Evolutionary conservation across 1,140 invertebrate genomes (phyloP).

Genomic region (Trachymyrmex septentrionalis): DNA sequence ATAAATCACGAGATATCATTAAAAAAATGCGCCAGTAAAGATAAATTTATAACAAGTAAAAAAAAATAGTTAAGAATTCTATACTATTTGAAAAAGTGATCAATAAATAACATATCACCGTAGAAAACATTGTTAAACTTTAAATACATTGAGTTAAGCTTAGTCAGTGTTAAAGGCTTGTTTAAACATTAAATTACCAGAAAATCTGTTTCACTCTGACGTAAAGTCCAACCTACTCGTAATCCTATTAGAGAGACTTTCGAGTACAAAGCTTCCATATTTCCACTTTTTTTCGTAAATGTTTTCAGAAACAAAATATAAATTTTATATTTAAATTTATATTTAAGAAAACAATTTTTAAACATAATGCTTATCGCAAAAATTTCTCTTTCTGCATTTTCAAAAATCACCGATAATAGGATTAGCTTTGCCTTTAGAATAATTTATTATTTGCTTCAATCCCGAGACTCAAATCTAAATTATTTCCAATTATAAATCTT

Average conservation of each 20-base stretch:
- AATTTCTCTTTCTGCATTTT: background rate
- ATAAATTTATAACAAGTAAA: background rate
- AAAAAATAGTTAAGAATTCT: background rate
- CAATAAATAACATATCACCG: background rate
- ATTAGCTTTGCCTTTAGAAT: background rate
- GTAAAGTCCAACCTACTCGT: conserved; percentile 23
- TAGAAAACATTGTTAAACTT: conserved; percentile 19
- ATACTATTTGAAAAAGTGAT: background rate
- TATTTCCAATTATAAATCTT: background rate
- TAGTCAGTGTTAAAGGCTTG: conserved; percentile 26
- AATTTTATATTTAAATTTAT: conserved; percentile 1
- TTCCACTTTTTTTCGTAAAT: background rate
- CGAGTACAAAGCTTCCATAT: conserved; percentile 9
- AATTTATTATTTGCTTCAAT: conserved; percentile 10
- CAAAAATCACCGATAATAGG: background rate
- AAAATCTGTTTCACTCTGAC: conserved; percentile 22
- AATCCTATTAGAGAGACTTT: conserved; percentile 33
- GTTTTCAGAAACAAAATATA: too few species aligned
- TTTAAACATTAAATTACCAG: conserved; percentile 44
- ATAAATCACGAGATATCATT: background rate
- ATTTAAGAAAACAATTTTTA: background rate
- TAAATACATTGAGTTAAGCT: background rate
- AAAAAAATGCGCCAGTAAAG: background rate
- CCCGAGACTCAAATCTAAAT: background rate
- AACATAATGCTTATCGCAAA: background rate